These are phyloP conservation scores for Lampropteryx suffumata DNA, from an alignment of 2,888 invertebrate genomes.

Conservation along the genomic window DNA sequence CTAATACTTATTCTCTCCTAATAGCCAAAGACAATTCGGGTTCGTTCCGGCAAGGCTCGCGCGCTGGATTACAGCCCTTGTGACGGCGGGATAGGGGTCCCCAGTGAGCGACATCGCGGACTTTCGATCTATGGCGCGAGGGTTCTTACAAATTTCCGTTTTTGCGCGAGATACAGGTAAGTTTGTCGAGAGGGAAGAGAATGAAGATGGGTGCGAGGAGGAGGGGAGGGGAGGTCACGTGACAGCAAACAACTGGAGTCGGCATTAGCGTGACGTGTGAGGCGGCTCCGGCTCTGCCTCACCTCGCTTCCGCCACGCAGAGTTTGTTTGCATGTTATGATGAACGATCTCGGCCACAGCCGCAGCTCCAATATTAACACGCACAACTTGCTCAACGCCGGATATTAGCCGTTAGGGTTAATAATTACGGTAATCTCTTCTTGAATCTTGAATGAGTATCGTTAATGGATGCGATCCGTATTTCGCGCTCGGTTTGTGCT, in stretches of 20 bases:
- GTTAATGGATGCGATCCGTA: conserved; percentile 21
- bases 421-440: conserved; percentile 22
- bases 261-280: neutral
- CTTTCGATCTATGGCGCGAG: neutral
- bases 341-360: neutral
- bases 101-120: conserved; percentile 1
- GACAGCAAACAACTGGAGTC: neutral
- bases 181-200: neutral
- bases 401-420: conserved; percentile 23
- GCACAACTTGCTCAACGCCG: conserved; percentile 14
- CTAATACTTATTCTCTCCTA: conserved; percentile 23
- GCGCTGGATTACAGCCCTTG: conserved; percentile 9
- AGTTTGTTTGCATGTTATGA: neutral
- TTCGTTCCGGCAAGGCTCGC: conserved; percentile 2
- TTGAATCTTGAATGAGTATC: conserved; percentile 24
- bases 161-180: conserved; percentile 7
- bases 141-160: conserved; percentile 11
- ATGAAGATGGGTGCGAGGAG: too few species aligned
- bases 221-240: neutral
- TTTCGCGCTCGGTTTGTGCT: neutral
- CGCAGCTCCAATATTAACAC: conserved; percentile 3
- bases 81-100: conserved; percentile 4
- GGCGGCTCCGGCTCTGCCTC: too few species aligned
- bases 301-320: neutral
- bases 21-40: conserved; percentile 18